Evolutionary conservation across 2,113 vertebrate genomes (phyloP), one percentile per base, ranked within the genome.

Genomic region (Marmota flaviventris): DNA sequence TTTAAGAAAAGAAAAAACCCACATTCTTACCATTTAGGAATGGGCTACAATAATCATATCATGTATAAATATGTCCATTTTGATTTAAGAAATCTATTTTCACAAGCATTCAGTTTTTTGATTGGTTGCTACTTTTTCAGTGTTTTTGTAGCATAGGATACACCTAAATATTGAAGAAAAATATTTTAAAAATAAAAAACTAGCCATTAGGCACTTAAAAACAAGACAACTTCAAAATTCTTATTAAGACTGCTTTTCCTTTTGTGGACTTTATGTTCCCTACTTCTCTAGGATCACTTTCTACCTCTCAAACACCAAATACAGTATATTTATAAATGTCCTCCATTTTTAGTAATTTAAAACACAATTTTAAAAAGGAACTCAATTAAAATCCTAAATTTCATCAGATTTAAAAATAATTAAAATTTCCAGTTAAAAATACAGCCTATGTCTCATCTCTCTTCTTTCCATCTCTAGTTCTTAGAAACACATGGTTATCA

Each of bases 91-190:
- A 91, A 25, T 51, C 39, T 39, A 3, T 81, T 42, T 84, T 85
- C 67, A 97, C 37, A 69, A 81, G 53, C 37, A 87, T 61, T 93
- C 24, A 56, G 39, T 32, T 93, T 90, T 81, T 94, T 16, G 18
- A 22, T 56, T 82, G 17, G 27, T 90, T n/a, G 78, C 67, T 56
- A 78, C 20, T 63, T 91, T 53, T 29, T 8, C 13, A 53, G 11
- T 85, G 75, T 7, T 75, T 81, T 42, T 22, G 2, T 25, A 85
- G 24, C 14, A 83, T 18, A 73, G 25, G 61, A 61, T 8, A 78
- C 56, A 84, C 4, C 63, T 56, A 90, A 56, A 69, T 93, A 86
- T 53, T 63, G 61, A 8, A 63, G 61, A 8, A 63, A 25, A 63
- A 25, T 63, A 63, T 63, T 32, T 4, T 58, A 86, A 70, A 61